Conservation (phyloP, 2,797 vertebrate genomes). For the Microctenopoma steveboyesi region DNA sequence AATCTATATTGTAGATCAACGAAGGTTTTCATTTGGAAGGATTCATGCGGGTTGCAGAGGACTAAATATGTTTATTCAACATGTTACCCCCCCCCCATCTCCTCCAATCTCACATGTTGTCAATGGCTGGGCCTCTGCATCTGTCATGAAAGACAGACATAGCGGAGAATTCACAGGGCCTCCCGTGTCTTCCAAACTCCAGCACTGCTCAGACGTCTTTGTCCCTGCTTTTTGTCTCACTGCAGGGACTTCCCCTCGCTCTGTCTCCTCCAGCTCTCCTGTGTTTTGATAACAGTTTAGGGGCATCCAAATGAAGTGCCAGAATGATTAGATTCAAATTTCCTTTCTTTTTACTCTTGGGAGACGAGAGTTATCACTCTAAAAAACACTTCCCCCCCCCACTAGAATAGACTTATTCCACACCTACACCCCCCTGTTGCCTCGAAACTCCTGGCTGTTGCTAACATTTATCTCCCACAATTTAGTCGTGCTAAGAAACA, state of each 20-base stretch:
- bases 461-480: conserved; percentile 39
- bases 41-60: conserved; percentile 37
- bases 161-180: conserved; percentile 56
- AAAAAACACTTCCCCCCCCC: conserved; percentile 72
- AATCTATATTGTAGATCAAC: conserved; percentile 67
- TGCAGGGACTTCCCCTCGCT: conserved; percentile 53
- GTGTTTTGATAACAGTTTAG: conserved; percentile 69
- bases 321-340: conserved; percentile 73
- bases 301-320: conserved; percentile 73
- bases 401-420: conserved; percentile 64
- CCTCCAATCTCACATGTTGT: conserved; percentile 52
- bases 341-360: conserved; percentile 58
- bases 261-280: conserved; percentile 34
- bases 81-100: conserved; percentile 24
- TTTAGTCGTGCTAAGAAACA: conserved; percentile 48
- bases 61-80: conserved; percentile 79
- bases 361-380: conserved; percentile 58
- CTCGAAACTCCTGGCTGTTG: conserved; percentile 27
- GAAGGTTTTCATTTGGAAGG: conserved; percentile 66
- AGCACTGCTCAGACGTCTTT: conserved; percentile 52
- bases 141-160: conserved; percentile 68
- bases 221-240: conserved; percentile 72
- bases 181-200: conserved; percentile 42
- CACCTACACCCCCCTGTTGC: conserved; percentile 50
- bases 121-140: conserved; percentile 71